A percentile compares a stretch with the other conserved stretches of the same genome.
Evolutionary conservation across 1,140 invertebrate species (phyloP).

Genomic region (Liolophura sinensis): DNA sequence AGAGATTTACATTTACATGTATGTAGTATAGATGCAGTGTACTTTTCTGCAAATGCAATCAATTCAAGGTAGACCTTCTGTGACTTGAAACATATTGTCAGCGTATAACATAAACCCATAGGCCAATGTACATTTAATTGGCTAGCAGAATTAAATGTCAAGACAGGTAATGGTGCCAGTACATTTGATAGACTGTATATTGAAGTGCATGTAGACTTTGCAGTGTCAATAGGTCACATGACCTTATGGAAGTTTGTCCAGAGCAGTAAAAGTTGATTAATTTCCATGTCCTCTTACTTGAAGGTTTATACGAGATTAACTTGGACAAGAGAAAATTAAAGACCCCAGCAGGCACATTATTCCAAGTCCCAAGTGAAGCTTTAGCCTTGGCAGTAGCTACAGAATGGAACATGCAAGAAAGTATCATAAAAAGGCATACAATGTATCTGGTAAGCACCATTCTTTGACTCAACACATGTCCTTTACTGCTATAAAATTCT

Average conservation of each 20-base stretch:
- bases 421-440: conserved; percentile 73
- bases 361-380: conserved; percentile 81
- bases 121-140: no score
- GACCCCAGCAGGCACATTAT: conserved; percentile 79
- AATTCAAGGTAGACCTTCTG: no score
- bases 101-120: no score
- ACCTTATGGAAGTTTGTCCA: no score
- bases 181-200: no score
- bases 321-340: conserved; percentile 84
- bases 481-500: conserved; percentile 3
- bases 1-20: background rate
- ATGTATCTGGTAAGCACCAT: conserved; percentile 82
- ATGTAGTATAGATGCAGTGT: background rate
- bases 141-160: no score
- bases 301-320: conserved; percentile 68
- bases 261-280: background rate
- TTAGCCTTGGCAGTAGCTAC: conserved; percentile 86
- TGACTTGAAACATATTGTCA: no score
- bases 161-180: no score
- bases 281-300: conserved; percentile 6
- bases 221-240: no score
- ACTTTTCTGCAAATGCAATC: no score
- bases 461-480: background rate
- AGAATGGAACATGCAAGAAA: conserved; percentile 86
- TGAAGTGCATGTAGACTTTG: no score